Percentiles rank a stretch among this genome's conserved stretches.
These are phyloP conservation scores for Blennius ocellaris DNA, from an alignment of 2,113 vertebrate species.

Conservation along the genomic window DNA sequence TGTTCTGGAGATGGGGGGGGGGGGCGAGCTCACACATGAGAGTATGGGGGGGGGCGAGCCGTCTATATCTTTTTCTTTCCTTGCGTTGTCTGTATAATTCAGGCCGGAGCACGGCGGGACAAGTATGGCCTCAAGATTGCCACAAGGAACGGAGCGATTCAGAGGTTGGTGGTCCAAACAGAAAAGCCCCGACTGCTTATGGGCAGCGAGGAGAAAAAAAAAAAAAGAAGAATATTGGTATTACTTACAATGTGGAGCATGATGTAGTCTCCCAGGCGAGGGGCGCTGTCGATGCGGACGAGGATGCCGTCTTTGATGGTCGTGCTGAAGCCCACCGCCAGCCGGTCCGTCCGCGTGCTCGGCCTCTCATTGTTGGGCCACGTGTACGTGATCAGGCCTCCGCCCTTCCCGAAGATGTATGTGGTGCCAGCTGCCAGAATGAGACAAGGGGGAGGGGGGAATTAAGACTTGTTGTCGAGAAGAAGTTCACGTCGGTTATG, in stretches of 20 bases:
- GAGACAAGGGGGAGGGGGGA: background rate
- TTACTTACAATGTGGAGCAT: conserved; percentile 97
- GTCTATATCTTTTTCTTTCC: conserved; percentile 28
- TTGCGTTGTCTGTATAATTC: conserved; percentile 37
- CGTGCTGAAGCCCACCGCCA: conserved; percentile 88
- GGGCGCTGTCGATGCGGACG: conserved; percentile 96
- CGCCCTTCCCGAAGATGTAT: conserved; percentile 97
- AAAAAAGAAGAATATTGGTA: background rate
- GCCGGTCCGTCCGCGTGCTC: conserved; percentile 94
- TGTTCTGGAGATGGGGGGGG: conserved; percentile 28
- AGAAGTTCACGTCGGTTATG: conserved; percentile 10
- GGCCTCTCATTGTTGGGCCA: conserved; percentile 98
- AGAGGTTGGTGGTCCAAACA: background rate
- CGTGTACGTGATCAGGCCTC: conserved; percentile 95
- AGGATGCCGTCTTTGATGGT: conserved; percentile 95
- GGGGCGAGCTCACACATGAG: conserved; percentile 12
- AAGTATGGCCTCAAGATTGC: conserved; percentile 20
- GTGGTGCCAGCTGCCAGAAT: conserved; percentile 91
- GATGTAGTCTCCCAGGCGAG: conserved; percentile 95
- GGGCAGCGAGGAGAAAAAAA: no score
- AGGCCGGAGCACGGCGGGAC: conserved; percentile 3
- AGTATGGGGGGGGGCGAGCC: conserved; percentile 15
- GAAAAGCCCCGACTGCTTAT: no score
- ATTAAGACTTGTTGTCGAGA: conserved; percentile 14
- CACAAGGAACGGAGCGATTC: conserved; percentile 10